Base-by-base conservation (phyloP, 2,888 invertebrate species). In the Eupithecia dodoneata region DNA sequence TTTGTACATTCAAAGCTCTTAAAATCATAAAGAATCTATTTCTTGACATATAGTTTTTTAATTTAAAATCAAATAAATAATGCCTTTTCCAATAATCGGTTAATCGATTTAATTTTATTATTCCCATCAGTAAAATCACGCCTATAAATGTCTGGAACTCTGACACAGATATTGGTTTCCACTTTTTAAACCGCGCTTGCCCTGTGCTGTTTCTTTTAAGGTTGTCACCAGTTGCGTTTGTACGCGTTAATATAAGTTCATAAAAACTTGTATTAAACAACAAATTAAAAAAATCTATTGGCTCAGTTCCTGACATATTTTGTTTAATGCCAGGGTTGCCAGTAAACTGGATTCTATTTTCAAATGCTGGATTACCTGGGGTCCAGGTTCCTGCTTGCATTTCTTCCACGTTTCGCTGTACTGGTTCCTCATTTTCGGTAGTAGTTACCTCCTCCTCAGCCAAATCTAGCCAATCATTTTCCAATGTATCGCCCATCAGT, bases 21-120 rank as follows among this genome's bases (percentile, higher is more conserved):
- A 83, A 82, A 81, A 82, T 84, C 80, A 83, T 80, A 78, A 76
- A 81, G 81, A 81, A 84, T 71, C 80, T 80, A 72, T 83, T 82
- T 71, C 83, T 82, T 30, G 82, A 76, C 83, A 82, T 82, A 84
- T 81, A 82, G 77, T 76, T 73, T 47, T 73, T 79, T 80, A 80
- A 74, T 73, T 79, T 82, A 73, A 83, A 75, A 41, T 79, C 78
- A 72, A 82, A 79, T 65, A 83, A 82, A 82, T 84, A 83, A 81
- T 83, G 75, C 65, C 74, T 81, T 74, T 80, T 80, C 84, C 83
- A 84, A 81, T 76, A 76, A 74, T 80, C 80, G 67, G 75, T 73
- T 55, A 80, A 74, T 47, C 76, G 70, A 69, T 80, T 80, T 72
- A 80, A 75, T 73, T 78, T 76, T 73, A 80, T 78, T 70, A 75